Conservation (phyloP, 2,888 invertebrate species). For the Mythimna albipuncta region DNA sequence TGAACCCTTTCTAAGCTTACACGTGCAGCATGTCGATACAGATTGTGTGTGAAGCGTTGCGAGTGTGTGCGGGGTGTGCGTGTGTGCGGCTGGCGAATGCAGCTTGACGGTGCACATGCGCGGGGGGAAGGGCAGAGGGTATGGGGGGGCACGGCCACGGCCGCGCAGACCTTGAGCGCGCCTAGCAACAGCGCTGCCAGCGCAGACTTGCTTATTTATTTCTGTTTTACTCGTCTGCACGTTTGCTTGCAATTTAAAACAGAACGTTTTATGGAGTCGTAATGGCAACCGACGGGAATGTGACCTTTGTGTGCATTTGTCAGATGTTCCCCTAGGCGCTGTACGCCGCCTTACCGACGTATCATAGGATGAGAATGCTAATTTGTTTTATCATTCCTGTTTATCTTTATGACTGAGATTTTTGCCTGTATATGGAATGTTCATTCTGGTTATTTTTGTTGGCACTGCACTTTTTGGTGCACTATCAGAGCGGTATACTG, state of each 20-base stretch:
- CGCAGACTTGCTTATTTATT: slow-evolving; percentile 82
- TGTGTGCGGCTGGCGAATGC: slow-evolving; percentile 74
- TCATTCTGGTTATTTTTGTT: slow-evolving; percentile 40
- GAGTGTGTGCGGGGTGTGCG: slow-evolving; percentile 56
- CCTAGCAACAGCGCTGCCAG: slow-evolving; percentile 86
- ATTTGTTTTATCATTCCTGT: slow-evolving; percentile 65
- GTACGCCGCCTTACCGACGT: slow-evolving; percentile 9
- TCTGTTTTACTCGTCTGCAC: slow-evolving; percentile 85
- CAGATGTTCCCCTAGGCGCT: slow-evolving; percentile 64
- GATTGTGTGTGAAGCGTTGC: slow-evolving; percentile 41
- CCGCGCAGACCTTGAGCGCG: slow-evolving; percentile 86
- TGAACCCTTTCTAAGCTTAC: slow-evolving; percentile 69
- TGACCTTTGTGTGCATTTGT: slow-evolving; percentile 70
- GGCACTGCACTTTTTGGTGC: slow-evolving; percentile 39
- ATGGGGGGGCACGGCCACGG: slow-evolving; percentile 81
- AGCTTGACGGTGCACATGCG: slow-evolving; percentile 83
- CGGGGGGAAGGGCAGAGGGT: slow-evolving; percentile 67
- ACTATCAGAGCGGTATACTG: slow-evolving; percentile 26
- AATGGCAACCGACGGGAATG: slow-evolving; percentile 73
- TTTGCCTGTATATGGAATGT: slow-evolving; percentile 46
- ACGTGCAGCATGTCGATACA: slow-evolving; percentile 61
- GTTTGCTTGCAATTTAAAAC: slow-evolving; percentile 83
- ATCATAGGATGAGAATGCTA: slow-evolving; percentile 61
- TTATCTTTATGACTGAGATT: slow-evolving; percentile 68
- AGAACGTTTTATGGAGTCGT: slow-evolving; percentile 82